A percentile compares a stretch with the other conserved stretches of the same genome.
phyloP scores from a whole-genome alignment of 1,140 invertebrate species.

The Drosophila rufa region DNA sequence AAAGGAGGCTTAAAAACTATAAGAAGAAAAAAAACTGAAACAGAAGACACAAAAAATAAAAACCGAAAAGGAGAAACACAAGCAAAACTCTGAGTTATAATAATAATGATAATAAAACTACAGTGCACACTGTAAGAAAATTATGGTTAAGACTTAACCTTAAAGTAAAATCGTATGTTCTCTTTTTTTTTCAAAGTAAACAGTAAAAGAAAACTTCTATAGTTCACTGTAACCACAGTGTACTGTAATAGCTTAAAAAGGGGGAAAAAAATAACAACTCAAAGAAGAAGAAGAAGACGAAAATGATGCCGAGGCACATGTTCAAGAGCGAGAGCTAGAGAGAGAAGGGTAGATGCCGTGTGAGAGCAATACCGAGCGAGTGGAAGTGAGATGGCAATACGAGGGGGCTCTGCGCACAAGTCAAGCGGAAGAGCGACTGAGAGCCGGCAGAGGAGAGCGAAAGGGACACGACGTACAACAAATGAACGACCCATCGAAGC shows the following conservation, averaged over 20 bases:
- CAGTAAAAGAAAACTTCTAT: background rate
- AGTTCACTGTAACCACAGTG: slow-evolving; percentile 24
- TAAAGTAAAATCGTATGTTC: background rate
- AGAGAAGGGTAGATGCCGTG: slow-evolving; percentile 12
- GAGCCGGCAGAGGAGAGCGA: background rate
- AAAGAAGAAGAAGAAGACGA: slow-evolving; percentile 47
- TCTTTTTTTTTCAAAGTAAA: background rate
- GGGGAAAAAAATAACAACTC: slow-evolving; percentile 43
- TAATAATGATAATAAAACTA: slow-evolving; percentile 62
- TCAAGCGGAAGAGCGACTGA: slow-evolving; percentile 38
- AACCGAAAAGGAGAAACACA: slow-evolving; percentile 24
- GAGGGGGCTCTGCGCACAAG: slow-evolving; percentile 43
- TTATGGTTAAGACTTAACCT: slow-evolving; percentile 39
- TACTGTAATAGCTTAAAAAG: slow-evolving; percentile 47
- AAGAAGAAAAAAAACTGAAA: slow-evolving; percentile 28
- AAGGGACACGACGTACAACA: slow-evolving; percentile 18
- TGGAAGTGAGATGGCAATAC: slow-evolving; percentile 18
- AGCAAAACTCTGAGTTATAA: slow-evolving; percentile 54
- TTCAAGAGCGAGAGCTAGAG: slow-evolving; percentile 45
- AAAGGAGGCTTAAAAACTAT: slow-evolving; percentile 46
- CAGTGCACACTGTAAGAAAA: slow-evolving; percentile 11
- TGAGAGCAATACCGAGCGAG: background rate
- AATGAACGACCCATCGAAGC: slow-evolving; percentile 34
- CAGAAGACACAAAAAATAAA: slow-evolving; percentile 12
- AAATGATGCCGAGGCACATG: slow-evolving; percentile 50